Base-by-base conservation (phyloP, 2,113 vertebrate species). In the Orcinus orca region DNA sequence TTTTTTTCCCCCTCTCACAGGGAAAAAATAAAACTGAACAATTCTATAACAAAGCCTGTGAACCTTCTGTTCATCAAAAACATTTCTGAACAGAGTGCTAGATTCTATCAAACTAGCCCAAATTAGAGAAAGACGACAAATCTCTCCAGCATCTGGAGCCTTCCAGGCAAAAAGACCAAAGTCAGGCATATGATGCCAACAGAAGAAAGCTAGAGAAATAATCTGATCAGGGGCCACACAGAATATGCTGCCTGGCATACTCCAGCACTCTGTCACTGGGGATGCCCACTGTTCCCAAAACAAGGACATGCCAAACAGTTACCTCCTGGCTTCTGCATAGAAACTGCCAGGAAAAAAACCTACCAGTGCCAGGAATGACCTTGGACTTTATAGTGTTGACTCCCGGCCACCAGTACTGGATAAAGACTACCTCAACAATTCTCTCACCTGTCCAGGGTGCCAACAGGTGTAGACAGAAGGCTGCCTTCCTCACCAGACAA, bases 21-120 rank as follows among this genome's bases (percentile, higher is more conserved):
- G 67, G n/a, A 89, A 95, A 93, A 94, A 93, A 91, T 55, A 60
- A 93, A 94, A 89, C 67, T 17, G 53, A 90, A 96, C 60, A 83
- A 76, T 93, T 91, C 38, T 91, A 58, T 79, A 88, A 94, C 67
- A 85, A 96, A 97, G 80, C 25, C 74, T 91, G 82, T 76, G 81
- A 91, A 68, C 74, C 89, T 97, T 95, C 88, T 89, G 74, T 93
- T 89, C 73, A 88, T 68, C 82, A 95, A 79, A 95, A 88, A 77
- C n/a, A 85, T 73, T 71, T 47, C 88, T 90, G 88, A 96, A 92
- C 73, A 93, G 44, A 97, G 41, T 58, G 55, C 47, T 90, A 92
- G 53, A 95, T 68, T 91, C 79, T 92, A 95, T 58, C 76, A 95
- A 93, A 97, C 74, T 55, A 81, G 85, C 62, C 65, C 60, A 62